Conservation (phyloP, 2,888 invertebrate species). For the Deilephila elpenor region DNA sequence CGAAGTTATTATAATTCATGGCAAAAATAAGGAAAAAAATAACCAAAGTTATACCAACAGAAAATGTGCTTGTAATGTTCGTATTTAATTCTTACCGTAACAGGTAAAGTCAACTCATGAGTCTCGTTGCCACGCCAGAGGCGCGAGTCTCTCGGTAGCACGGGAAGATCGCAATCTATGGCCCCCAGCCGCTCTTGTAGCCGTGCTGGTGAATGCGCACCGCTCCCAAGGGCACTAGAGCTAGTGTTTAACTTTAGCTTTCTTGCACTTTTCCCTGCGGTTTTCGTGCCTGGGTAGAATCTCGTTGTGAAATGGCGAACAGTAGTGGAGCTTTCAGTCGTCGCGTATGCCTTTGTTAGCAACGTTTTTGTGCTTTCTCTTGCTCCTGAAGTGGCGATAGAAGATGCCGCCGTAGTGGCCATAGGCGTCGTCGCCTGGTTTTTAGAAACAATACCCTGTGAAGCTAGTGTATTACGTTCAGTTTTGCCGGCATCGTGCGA, state of each 20-base stretch:
- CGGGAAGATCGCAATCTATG: slow-evolving; percentile 87
- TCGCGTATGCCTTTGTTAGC: slow-evolving; percentile 65
- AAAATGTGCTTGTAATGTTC: background rate
- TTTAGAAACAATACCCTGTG: slow-evolving; percentile 55
- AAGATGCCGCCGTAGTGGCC: slow-evolving; percentile 61
- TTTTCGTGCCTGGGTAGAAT: slow-evolving; percentile 71
- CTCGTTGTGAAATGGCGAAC: slow-evolving; percentile 64
- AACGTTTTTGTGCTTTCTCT: slow-evolving; percentile 65
- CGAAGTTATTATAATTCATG: too few species aligned
- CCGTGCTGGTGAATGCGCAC: slow-evolving; percentile 74
- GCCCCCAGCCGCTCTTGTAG: slow-evolving; percentile 87
- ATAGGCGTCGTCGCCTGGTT: slow-evolving; percentile 62
- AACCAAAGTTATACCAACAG: background rate
- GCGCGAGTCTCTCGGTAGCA: slow-evolving; percentile 86
- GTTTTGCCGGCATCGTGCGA: slow-evolving; percentile 60
- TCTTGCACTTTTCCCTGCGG: slow-evolving; percentile 72
- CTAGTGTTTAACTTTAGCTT: slow-evolving; percentile 75
- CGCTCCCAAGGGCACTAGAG: slow-evolving; percentile 64
- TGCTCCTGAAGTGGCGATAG: slow-evolving; percentile 66
- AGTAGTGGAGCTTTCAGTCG: slow-evolving; percentile 64
- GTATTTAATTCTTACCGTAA: slow-evolving; percentile 82
- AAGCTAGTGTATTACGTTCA: slow-evolving; percentile 58
- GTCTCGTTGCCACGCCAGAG: slow-evolving; percentile 90
- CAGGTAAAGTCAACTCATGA: slow-evolving; percentile 87
- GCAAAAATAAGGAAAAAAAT: background rate